These are phyloP conservation scores for Astyanax mexicanus DNA, from an alignment of 2,797 vertebrate species.

Conservation along the genomic window DNA sequence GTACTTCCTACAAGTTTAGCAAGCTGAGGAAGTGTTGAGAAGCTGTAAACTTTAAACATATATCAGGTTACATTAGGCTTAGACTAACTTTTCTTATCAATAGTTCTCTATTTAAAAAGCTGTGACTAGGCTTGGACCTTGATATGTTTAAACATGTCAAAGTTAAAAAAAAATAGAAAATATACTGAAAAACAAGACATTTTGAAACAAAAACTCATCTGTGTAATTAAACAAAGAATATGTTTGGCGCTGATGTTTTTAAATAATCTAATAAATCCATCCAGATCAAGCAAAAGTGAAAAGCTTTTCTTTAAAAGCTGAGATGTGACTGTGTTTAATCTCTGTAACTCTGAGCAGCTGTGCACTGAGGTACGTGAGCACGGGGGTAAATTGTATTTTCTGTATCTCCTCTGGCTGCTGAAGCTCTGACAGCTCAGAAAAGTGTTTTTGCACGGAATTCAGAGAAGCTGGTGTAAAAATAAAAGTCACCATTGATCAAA, in stretches of 20 bases:
- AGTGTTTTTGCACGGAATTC: background rate
- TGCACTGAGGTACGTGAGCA: background rate
- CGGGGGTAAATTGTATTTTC: background rate
- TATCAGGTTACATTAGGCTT: no score
- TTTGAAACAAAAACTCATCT: background rate
- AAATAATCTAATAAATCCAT: no score
- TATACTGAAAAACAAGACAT: no score
- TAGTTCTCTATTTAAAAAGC: no score
- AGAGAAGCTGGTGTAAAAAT: conserved; percentile 3
- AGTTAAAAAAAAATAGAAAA: no score
- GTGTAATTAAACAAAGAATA: background rate
- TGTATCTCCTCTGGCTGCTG: background rate
- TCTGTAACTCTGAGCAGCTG: background rate
- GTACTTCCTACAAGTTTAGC: no score
- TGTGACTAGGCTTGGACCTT: no score
- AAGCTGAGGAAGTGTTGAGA: no score
- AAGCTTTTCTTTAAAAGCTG: background rate
- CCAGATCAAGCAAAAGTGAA: background rate
- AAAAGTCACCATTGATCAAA: conserved; percentile 12
- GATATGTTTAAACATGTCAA: no score
- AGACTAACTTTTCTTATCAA: no score
- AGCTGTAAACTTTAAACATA: no score
- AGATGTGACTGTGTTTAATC: background rate
- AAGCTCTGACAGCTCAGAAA: conserved; percentile 3
- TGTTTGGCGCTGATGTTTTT: no score